phyloP scores from a whole-genome alignment of 2,113 vertebrate species.

The Gnathonemus echidnorhynchus region DNA sequence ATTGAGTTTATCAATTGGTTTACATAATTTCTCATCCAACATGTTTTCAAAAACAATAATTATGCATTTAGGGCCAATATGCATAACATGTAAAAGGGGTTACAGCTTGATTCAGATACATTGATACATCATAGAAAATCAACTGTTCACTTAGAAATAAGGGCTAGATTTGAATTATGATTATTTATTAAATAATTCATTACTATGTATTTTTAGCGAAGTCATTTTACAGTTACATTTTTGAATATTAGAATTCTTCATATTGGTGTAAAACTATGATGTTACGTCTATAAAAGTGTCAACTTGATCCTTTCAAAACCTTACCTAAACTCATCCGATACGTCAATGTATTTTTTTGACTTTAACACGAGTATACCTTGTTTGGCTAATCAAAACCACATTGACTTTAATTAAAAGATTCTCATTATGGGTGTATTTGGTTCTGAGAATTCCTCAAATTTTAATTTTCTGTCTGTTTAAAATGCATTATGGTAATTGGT shows the following conservation, averaged over 20 bases:
- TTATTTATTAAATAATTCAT: neutral
- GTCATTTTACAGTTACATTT: too few species aligned
- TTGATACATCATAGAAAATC: neutral
- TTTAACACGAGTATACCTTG: neutral
- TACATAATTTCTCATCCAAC: too few species aligned
- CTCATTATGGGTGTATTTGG: neutral
- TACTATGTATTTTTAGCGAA: too few species aligned
- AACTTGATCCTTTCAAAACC: too few species aligned
- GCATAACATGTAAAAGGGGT: too few species aligned
- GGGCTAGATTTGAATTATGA: neutral
- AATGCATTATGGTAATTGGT: neutral
- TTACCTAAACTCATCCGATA: too few species aligned
- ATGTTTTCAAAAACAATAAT: too few species aligned
- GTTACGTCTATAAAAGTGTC: neutral
- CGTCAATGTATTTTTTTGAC: neutral
- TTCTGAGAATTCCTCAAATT: neutral
- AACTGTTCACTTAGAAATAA: neutral
- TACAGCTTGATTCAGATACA: too few species aligned
- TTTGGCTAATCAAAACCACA: neutral
- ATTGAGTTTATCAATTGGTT: too few species aligned
- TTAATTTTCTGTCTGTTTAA: neutral
- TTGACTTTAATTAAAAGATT: neutral
- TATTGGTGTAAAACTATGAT: too few species aligned
- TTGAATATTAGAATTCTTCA: too few species aligned
- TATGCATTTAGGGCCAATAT: too few species aligned